Evolutionary conservation across 1,140 invertebrate genomes (phyloP).

Genomic region (Grapholita molesta): DNA sequence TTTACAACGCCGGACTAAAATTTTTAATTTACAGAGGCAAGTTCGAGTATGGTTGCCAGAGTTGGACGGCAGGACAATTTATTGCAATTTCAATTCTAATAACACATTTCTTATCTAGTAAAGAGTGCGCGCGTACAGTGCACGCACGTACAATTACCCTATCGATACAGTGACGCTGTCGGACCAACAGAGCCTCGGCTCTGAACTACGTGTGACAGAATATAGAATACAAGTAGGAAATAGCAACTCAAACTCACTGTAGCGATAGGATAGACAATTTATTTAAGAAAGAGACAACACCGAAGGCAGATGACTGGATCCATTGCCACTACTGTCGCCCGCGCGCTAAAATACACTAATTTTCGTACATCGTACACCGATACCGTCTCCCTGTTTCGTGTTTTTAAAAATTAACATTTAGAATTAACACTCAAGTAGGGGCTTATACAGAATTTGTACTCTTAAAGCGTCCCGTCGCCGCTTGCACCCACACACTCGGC

Average conservation of each 20-base stretch:
- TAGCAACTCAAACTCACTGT: slow-evolving; percentile 67
- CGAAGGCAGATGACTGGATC: slow-evolving; percentile 58
- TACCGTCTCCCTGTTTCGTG: slow-evolving; percentile 67
- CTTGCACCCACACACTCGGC: slow-evolving; percentile 45
- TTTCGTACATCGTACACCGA: slow-evolving; percentile 42
- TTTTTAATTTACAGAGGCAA: slow-evolving; percentile 56
- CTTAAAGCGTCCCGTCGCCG: slow-evolving; percentile 70
- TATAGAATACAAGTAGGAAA: slow-evolving; percentile 43
- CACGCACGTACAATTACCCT: slow-evolving; percentile 57
- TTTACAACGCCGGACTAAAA: slow-evolving; percentile 68
- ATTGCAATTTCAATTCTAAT: slow-evolving; percentile 69
- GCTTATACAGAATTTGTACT: slow-evolving; percentile 80
- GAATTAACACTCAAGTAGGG: slow-evolving; percentile 72
- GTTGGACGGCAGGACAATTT: slow-evolving; percentile 40
- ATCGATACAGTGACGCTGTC: slow-evolving; percentile 64
- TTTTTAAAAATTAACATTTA: slow-evolving; percentile 67
- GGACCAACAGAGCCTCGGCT: slow-evolving; percentile 33
- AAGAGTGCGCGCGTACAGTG: slow-evolving; percentile 59
- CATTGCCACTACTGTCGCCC: slow-evolving; percentile 49
- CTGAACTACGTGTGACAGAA: slow-evolving; percentile 36
- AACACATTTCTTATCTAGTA: slow-evolving; percentile 71
- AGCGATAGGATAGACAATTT: slow-evolving; percentile 67
- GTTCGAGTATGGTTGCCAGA: slow-evolving; percentile 27
- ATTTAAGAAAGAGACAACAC: slow-evolving; percentile 69
- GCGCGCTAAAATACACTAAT: slow-evolving; percentile 42